Evolutionary conservation across 2,113 vertebrate genomes (phyloP).

Genomic region (Pycnonotus jocosus): DNA sequence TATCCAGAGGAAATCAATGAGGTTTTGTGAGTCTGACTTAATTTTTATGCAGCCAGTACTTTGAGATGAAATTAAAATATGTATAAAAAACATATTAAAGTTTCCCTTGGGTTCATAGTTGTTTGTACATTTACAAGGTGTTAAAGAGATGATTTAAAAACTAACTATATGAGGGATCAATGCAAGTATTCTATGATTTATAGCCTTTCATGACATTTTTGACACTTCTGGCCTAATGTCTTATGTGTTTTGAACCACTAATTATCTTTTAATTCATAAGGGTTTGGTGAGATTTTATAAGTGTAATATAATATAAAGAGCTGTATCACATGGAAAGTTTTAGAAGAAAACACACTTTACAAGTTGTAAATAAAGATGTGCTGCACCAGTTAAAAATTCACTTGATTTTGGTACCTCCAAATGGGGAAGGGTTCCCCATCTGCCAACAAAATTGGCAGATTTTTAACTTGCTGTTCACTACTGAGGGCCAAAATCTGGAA

Average conservation of each 20-base stretch:
- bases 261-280: constrained; percentile 91
- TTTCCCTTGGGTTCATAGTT: constrained; percentile 77
- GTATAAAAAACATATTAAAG: constrained; percentile 91
- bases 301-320: constrained; percentile 74
- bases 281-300: constrained; percentile 78
- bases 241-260: constrained; percentile 81
- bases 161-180: constrained; percentile 76
- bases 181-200: constrained; percentile 84
- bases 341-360: constrained; percentile 57
- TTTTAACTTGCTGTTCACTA: neutral
- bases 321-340: constrained; percentile 70
- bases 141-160: constrained; percentile 84
- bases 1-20: constrained; percentile 88
- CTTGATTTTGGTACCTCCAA: neutral
- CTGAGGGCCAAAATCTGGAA: neutral
- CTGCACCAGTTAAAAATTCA: constrained; percentile 35
- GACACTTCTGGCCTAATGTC: constrained; percentile 81
- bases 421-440: neutral
- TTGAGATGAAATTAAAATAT: constrained; percentile 90
- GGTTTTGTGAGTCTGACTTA: constrained; percentile 85
- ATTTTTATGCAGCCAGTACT: constrained; percentile 82
- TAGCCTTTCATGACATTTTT: constrained; percentile 85
- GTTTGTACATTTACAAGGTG: constrained; percentile 82
- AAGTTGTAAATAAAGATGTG: constrained; percentile 68
- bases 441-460: neutral